phyloP scores from a whole-genome alignment of 53 echinoderm and acorn worm genomes.

The Zoroaster sp. region DNA sequence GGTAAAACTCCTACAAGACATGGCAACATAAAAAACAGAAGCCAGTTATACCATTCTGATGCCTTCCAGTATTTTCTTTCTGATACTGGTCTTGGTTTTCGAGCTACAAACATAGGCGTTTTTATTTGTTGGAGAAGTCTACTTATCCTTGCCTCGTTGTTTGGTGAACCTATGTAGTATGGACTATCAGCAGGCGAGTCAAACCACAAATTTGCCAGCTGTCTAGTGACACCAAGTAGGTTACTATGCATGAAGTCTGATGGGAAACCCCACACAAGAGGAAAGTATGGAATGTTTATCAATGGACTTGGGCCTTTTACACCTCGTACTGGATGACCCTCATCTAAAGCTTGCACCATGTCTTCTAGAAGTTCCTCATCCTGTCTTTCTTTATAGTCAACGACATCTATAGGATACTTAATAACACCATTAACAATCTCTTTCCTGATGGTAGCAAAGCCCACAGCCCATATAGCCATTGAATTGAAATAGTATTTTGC shows the following conservation, averaged over 20 bases:
- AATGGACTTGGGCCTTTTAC: conserved; percentile 66
- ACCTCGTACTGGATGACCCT: conserved; percentile 32
- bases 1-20: conserved; percentile 56
- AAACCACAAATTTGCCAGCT: conserved; percentile 54
- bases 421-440: conserved; percentile 2
- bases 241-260: conserved; percentile 62
- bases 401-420: conserved; percentile 64
- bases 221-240: conserved; percentile 52
- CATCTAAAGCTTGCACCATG: conserved; percentile 37
- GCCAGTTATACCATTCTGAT: conserved; percentile 59
- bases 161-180: conserved; percentile 39
- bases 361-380: conserved; percentile 60
- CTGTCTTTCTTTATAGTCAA: conserved; percentile 38
- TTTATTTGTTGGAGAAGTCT: not conserved
- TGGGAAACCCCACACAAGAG: conserved; percentile 63
- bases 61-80: conserved; percentile 62
- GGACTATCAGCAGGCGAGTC: not conserved
- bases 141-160: conserved; percentile 3
- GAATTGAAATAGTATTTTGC: conserved; percentile 61
- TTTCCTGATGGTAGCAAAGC: conserved; percentile 59
- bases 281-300: conserved; percentile 51
- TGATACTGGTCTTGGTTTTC: conserved; percentile 17
- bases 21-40: conserved; percentile 45
- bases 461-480: conserved; percentile 61
- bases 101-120: not conserved